These are phyloP conservation scores for Danio tinwini DNA, from an alignment of 2,797 vertebrate genomes.

Conservation along the genomic window DNA sequence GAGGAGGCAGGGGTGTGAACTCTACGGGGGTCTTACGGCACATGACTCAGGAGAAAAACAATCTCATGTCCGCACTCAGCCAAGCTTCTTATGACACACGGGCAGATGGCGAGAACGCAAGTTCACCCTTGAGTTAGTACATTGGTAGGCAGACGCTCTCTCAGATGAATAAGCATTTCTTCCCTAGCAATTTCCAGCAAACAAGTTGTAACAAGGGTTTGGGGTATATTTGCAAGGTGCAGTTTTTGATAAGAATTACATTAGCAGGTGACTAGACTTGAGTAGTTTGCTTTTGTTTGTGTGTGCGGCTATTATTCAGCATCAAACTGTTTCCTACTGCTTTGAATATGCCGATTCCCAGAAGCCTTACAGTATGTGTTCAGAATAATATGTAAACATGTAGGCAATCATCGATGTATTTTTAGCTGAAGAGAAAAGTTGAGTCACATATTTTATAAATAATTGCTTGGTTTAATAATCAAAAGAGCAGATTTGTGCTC, in stretches of 20 bases:
- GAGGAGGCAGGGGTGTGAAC: constrained; percentile 14
- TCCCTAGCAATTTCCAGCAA: constrained; percentile 34
- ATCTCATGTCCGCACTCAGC: constrained; percentile 59
- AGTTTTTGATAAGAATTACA: constrained; percentile 66
- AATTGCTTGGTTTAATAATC: neutral
- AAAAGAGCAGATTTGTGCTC: neutral
- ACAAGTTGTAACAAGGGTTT: constrained; percentile 56
- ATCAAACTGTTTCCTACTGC: constrained; percentile 40
- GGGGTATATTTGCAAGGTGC: constrained; percentile 59
- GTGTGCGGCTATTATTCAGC: constrained; percentile 7
- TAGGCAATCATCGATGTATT: neutral
- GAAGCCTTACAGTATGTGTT: neutral
- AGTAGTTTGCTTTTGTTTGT: constrained; percentile 3
- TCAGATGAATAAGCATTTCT: constrained; percentile 67
- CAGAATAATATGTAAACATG: neutral
- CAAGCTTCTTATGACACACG: constrained; percentile 66
- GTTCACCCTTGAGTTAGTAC: constrained; percentile 27
- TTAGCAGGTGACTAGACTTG: constrained; percentile 34
- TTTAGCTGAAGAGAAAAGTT: neutral
- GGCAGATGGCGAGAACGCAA: constrained; percentile 60
- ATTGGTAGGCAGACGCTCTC: constrained; percentile 61
- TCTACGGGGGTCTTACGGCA: constrained; percentile 46
- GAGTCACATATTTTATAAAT: neutral
- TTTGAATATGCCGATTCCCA: constrained; percentile 7
- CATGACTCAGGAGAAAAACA: constrained; percentile 66